Conservation (phyloP, 2,888 invertebrate species). For the Apamea sordens region DNA sequence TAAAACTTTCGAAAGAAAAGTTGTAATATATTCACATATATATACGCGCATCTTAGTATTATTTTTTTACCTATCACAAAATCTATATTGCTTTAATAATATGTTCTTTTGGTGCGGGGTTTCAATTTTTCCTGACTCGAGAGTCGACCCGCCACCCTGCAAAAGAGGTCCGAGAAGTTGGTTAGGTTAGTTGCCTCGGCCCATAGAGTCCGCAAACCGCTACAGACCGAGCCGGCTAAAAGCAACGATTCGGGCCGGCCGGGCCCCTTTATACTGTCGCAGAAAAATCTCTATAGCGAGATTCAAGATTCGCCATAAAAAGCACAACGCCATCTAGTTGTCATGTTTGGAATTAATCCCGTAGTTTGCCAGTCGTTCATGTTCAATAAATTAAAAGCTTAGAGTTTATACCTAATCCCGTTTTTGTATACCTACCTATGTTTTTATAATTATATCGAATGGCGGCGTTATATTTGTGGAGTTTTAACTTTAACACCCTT, state of each 20-base stretch:
- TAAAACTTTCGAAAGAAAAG: constrained; percentile 28
- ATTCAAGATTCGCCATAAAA: constrained; percentile 64
- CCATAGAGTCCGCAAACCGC: constrained; percentile 92
- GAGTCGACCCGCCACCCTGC: constrained; percentile 87
- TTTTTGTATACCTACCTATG: not conserved
- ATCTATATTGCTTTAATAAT: not conserved
- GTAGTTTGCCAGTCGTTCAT: not conserved
- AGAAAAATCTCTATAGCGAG: constrained; percentile 71
- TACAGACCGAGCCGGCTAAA: constrained; percentile 94
- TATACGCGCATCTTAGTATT: too few species aligned
- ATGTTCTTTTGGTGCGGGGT: constrained; percentile 75
- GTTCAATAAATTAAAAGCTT: constrained; percentile 25
- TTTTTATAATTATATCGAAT: constrained; percentile 28
- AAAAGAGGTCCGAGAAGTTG: constrained; percentile 88
- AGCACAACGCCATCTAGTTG: constrained; percentile 73
- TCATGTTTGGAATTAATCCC: constrained; percentile 7
- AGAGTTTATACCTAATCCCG: constrained; percentile 13
- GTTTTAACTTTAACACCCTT: constrained; percentile 32
- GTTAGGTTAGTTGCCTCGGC: constrained; percentile 89
- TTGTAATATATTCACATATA: not conserved
- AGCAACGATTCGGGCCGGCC: constrained; percentile 68
- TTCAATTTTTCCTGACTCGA: constrained; percentile 88
- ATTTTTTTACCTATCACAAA: constrained; percentile 55
- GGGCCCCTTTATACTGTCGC: constrained; percentile 66
- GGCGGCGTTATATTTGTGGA: constrained; percentile 10